Conservation (phyloP, 92 coral and sea anemone genomes). For the Montipora capitata region DNA sequence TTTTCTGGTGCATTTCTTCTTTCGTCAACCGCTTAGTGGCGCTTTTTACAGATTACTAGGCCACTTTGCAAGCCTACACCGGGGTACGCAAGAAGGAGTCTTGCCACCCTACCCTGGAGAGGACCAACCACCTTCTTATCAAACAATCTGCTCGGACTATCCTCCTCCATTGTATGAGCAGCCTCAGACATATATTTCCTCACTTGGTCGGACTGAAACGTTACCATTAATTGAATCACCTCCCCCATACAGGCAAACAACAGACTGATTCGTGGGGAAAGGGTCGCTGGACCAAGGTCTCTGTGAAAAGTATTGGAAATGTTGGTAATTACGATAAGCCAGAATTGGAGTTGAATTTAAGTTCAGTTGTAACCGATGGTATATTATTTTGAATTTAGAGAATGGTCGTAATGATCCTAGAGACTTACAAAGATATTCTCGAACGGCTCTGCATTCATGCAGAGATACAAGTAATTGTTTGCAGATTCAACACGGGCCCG, state of each 20-base stretch:
- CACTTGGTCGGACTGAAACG: background rate
- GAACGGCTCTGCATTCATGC: no score
- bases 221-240: background rate
- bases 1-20: background rate
- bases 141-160: background rate
- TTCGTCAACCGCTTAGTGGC: background rate
- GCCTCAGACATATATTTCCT: background rate
- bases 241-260: background rate
- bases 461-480: no score
- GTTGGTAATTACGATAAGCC: no score
- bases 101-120: background rate
- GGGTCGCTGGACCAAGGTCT: background rate
- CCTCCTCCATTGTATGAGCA: background rate
- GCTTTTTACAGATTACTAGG: background rate
- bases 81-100: background rate
- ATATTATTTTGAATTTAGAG: no score
- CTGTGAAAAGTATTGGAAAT: no score
- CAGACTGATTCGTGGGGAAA: no score
- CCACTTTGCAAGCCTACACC: background rate
- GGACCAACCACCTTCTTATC: slow-evolving; percentile 1
- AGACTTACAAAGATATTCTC: no score
- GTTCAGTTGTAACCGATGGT: no score
- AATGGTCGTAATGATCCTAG: no score
- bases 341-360: no score
- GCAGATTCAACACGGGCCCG: no score